Base-by-base conservation (phyloP, 1,140 invertebrate species). In the Ditylenchus dipsaci region DNA sequence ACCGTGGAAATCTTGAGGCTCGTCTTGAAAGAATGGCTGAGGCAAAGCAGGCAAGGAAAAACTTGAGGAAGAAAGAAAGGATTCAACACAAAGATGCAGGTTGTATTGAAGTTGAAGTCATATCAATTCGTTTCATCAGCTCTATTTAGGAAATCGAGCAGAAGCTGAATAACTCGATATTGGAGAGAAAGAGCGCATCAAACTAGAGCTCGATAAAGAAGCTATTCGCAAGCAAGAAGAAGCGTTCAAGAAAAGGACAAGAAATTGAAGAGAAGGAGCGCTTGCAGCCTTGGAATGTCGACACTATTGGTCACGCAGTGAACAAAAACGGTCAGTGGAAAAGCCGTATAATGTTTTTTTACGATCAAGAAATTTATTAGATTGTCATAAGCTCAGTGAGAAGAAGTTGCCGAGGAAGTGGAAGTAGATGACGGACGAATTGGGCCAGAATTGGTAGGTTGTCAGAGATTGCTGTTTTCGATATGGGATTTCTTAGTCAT, bases 251-350 rank as follows among this genome's bases (percentile, higher is more conserved):
- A 79, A 81, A 90, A 78, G 90, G 93, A 77, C 88, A 89, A 1
- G 92, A 96, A 63, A 78, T 97, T 0, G 86, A 88, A 57, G 92
- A 93, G 77, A 92, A 96, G 83, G 95, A 98, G 76, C 91, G 90
- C 65, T 56, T 78, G n/a, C 67, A 67, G 57, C 95, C 95, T 1
- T 96, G 92, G 92, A 99, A 99, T 87, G 91, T 99, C 3, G 96
- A 99, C 85, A 99, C 95, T 0, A 95, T 99, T 69, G 94, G 91
- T 81, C 90, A 95, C 77, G 91, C 92, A 93, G 29, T 97, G 96
- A 83, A 91, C 90, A 11, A 97, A 97, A 87, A 97, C 95, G 23
- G 59, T 61, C 5, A 13, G 21, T 61, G 3, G 3, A 38, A n/a
- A n/a, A n/a, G n/a, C n/a, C n/a, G n/a, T n/a, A n/a, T n/a, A n/a